These are phyloP conservation scores for Artemisiospiza belli DNA, from an alignment of 2,113 vertebrate genomes.

Conservation along the genomic window DNA sequence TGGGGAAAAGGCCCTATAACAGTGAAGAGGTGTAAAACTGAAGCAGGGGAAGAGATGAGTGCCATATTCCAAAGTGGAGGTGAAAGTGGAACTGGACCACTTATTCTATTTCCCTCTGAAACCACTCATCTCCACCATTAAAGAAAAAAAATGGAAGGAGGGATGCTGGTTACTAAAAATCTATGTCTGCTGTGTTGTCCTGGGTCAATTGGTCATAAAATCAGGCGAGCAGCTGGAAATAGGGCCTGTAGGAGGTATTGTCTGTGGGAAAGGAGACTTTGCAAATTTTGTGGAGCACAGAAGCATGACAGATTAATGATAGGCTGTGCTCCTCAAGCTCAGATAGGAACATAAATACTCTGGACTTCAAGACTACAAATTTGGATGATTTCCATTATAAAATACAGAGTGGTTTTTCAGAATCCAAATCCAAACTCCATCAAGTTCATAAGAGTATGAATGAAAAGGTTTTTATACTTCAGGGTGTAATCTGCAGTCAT, in stretches of 20 bases:
- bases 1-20: background rate
- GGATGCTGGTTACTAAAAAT: background rate
- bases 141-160: background rate
- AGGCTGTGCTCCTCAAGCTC: background rate
- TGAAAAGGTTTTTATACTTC: background rate
- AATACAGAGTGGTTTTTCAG: background rate
- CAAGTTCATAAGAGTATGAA: background rate
- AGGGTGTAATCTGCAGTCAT: background rate
- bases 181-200: background rate
- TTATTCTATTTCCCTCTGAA: constrained; percentile 14
- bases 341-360: background rate
- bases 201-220: background rate
- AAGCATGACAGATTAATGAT: background rate
- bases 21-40: background rate
- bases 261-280: background rate
- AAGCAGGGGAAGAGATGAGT: background rate
- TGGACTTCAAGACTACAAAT: background rate
- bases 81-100: background rate
- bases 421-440: background rate
- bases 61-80: background rate
- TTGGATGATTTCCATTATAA: background rate
- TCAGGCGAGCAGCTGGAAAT: background rate
- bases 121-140: background rate
- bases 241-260: background rate
- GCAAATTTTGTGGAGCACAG: background rate